phyloP scores from a whole-genome alignment of 2,797 vertebrate genomes.

The Microhierax caerulescens region DNA sequence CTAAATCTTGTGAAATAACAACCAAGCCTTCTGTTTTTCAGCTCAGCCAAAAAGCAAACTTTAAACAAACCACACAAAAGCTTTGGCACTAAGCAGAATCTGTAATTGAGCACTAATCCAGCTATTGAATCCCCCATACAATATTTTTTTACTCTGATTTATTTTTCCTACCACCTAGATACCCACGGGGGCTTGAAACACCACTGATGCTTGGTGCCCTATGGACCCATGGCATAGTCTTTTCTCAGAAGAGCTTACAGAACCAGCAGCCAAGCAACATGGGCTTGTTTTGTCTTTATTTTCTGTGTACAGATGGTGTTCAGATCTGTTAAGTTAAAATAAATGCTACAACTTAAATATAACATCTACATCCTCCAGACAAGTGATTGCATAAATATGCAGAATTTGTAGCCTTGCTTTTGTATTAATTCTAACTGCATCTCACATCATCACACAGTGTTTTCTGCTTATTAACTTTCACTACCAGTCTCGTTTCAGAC shows the following conservation, averaged over 20 bases:
- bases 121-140: background rate
- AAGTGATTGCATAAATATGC: conserved; percentile 40
- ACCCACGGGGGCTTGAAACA: background rate
- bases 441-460: background rate
- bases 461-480: background rate
- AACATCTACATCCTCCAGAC: conserved; percentile 22
- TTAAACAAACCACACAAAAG: conserved; percentile 11
- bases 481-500: background rate
- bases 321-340: conserved; percentile 45
- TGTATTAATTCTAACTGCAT: background rate
- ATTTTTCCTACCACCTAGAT: background rate
- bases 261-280: background rate
- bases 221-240: background rate
- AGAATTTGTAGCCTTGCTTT: background rate
- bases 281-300: conserved; percentile 39
- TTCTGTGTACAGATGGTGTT: background rate
- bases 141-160: background rate
- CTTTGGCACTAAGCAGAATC: background rate
- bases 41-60: background rate
- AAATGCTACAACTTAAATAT: conserved; percentile 33
- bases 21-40: conserved; percentile 11
- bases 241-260: background rate
- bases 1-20: background rate
- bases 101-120: background rate
- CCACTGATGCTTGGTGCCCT: background rate